Conservation (phyloP, 1,140 invertebrate genomes). For the Bombus confusus region DNA sequence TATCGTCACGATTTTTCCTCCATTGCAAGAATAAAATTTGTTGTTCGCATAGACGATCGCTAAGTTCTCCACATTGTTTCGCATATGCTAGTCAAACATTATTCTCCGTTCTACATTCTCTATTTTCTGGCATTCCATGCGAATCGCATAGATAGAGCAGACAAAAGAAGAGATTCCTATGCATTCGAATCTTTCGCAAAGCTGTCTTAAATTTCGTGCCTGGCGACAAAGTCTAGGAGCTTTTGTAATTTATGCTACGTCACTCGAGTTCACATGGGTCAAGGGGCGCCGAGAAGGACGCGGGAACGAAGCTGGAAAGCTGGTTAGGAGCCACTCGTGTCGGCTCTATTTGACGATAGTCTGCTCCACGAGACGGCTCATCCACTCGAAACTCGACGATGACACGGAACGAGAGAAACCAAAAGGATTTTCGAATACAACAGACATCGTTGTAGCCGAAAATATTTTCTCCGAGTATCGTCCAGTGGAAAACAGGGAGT, state of each 20-base stretch:
- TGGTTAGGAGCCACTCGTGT: conserved; percentile 49
- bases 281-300: conserved; percentile 24
- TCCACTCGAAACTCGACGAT: conserved; percentile 28
- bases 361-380: conserved; percentile 47
- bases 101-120: no score
- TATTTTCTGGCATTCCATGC: no score
- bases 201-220: conserved; percentile 14
- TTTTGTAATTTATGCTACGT: conserved; percentile 42
- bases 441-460: neutral
- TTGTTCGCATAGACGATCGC: neutral
- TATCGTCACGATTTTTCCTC: neutral
- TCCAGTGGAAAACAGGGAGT: neutral
- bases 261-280: conserved; percentile 36
- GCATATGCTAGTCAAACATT: neutral
- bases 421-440: conserved; percentile 38
- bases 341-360: conserved; percentile 54
- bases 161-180: neutral
- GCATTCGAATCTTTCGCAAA: neutral
- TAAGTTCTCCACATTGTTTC: neutral
- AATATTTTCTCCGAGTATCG: neutral
- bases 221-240: conserved; percentile 26
- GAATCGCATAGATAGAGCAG: neutral
- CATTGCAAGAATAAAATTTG: neutral
- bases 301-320: conserved; percentile 34
- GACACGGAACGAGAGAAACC: conserved; percentile 24